Conservation (phyloP, 2,888 invertebrate genomes). For the Cephus pygmeus region DNA sequence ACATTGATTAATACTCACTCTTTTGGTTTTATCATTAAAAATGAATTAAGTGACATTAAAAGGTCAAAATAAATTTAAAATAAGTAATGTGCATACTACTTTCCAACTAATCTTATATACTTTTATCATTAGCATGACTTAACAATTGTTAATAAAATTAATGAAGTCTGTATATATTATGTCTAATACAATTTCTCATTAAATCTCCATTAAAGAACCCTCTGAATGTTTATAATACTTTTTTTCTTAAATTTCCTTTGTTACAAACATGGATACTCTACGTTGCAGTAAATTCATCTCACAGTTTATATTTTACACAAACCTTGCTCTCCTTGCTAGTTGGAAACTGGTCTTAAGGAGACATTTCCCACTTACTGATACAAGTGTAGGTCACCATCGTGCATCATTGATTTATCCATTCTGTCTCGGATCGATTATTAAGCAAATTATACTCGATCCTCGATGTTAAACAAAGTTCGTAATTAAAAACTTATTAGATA, state of each 20-base stretch:
- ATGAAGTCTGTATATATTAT: neutral
- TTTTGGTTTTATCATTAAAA: neutral
- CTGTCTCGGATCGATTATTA: neutral
- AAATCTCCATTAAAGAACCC: neutral
- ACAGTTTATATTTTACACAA: neutral
- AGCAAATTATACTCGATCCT: neutral
- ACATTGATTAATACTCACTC: neutral
- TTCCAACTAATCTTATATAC: neutral
- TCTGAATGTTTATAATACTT: neutral
- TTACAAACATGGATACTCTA: neutral
- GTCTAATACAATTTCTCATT: neutral
- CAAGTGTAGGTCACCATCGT: neutral
- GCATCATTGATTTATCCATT: neutral
- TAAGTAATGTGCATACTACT: neutral
- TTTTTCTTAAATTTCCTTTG: neutral
- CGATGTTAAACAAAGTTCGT: neutral
- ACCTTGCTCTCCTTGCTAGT: slow-evolving; percentile 2
- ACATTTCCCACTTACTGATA: neutral
- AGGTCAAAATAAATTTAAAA: neutral
- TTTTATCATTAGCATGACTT: neutral
- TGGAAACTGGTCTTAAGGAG: neutral
- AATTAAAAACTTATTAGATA: neutral
- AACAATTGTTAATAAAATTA: neutral
- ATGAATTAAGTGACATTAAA: neutral
- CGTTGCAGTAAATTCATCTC: neutral